Evolutionary conservation across 2,888 invertebrate species (phyloP).

Genomic region (Chydorus sphaericus): DNA sequence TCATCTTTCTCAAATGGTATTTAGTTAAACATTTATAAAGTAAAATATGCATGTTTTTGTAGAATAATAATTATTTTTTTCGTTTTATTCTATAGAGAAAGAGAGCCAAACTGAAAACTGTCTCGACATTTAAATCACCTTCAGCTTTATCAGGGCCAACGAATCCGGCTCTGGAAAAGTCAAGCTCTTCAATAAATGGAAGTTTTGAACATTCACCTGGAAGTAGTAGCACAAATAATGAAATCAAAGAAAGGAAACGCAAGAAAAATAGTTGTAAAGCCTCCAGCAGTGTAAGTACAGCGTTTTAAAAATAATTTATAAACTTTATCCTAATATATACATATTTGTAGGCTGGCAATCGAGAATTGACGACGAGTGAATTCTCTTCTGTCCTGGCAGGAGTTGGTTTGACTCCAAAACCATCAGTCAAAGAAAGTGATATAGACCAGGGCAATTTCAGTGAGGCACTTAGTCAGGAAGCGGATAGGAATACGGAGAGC

Average conservation of each 20-base stretch:
- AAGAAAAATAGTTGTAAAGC: conserved; percentile 2
- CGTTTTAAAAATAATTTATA: neutral
- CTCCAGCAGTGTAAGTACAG: neutral
- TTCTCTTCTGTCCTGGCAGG: conserved; percentile 11
- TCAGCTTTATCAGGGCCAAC: conserved; percentile 69
- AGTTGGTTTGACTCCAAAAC: conserved; percentile 9
- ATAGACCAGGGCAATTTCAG: neutral
- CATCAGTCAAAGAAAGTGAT: neutral
- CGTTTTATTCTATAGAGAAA: conserved; percentile 54
- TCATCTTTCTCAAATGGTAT: conserved; percentile 88
- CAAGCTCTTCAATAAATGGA: conserved; percentile 23
- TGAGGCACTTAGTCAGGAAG: neutral
- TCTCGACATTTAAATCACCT: conserved; percentile 87
- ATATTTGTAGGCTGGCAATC: neutral
- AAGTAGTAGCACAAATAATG: conserved; percentile 30
- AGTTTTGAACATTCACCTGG: conserved; percentile 10
- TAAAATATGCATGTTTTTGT: neutral
- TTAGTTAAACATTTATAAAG: conserved; percentile 26
- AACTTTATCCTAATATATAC: neutral
- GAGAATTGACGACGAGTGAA: neutral
- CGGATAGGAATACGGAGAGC: neutral
- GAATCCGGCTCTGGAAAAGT: conserved; percentile 74
- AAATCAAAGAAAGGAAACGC: conserved; percentile 20
- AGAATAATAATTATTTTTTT: conserved; percentile 1
- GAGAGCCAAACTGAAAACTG: conserved; percentile 82